phyloP scores from a whole-genome alignment of 92 coral and sea anemone species.

The Parazoanthus atlanticus region DNA sequence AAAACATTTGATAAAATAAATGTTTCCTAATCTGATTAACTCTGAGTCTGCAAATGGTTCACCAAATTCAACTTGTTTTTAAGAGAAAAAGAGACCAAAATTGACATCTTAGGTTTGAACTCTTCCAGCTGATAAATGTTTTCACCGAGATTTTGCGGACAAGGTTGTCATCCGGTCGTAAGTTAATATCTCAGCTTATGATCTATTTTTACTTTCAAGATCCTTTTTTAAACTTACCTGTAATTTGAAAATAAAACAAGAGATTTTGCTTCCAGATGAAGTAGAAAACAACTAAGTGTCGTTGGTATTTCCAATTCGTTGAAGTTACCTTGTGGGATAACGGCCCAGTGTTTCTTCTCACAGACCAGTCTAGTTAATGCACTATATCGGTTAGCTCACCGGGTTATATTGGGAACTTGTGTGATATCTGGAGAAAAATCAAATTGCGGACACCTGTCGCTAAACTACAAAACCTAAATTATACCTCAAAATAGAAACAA shows the following conservation, averaged over 20 bases:
- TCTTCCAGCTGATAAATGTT: not conserved
- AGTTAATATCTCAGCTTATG: not conserved
- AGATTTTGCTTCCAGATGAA: not conserved
- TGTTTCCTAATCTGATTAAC: not conserved
- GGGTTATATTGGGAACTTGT: slow-evolving; percentile 39
- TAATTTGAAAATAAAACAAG: not conserved
- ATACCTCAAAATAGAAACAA: slow-evolving; percentile 10
- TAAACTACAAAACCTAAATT: slow-evolving; percentile 23
- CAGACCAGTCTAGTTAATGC: slow-evolving; percentile 18
- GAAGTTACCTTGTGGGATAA: not conserved
- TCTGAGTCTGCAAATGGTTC: not conserved
- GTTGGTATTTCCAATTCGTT: not conserved
- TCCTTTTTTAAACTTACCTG: slow-evolving; percentile 12
- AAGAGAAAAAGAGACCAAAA: not conserved
- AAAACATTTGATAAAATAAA: not conserved
- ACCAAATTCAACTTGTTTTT: not conserved
- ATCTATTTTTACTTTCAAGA: not conserved
- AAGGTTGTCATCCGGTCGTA: not conserved
- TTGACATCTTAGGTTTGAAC: not conserved
- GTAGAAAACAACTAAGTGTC: not conserved
- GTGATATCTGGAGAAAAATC: slow-evolving; percentile 45
- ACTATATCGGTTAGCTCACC: slow-evolving; percentile 36
- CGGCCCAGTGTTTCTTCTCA: not conserved
- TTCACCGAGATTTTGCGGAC: not conserved
- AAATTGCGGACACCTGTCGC: slow-evolving; percentile 46